A percentile compares a stretch with the other conserved stretches of the same genome.
Conservation (phyloP, 1,140 invertebrate species). For the Eciton burchellii region DNA sequence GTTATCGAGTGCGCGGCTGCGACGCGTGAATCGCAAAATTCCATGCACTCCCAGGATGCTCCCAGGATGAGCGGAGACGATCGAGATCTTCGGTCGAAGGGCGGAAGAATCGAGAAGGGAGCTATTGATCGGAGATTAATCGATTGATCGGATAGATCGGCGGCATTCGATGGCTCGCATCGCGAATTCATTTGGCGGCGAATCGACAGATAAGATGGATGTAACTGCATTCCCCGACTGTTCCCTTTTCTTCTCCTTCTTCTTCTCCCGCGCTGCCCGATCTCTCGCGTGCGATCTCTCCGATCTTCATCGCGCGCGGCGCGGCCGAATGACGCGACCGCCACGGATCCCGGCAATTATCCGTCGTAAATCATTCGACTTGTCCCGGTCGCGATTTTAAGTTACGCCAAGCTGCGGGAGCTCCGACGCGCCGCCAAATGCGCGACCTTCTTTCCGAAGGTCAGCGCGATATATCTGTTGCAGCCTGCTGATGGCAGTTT, state of each 20-base stretch:
- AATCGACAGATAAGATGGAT: conserved; percentile 66
- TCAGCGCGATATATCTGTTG: conserved; percentile 25
- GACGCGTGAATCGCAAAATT: conserved; percentile 56
- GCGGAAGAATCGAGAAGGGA: background rate
- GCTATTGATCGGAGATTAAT: conserved; percentile 66
- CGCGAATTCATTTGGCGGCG: conserved; percentile 62
- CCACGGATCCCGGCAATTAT: conserved; percentile 17
- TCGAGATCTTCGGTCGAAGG: conserved; percentile 21
- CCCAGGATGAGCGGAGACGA: too few species aligned
- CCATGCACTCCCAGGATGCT: background rate
- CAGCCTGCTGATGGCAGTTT: background rate
- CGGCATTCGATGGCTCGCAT: background rate
- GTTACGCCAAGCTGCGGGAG: background rate
- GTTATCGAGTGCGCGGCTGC: conserved; percentile 36
- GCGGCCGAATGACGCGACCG: background rate
- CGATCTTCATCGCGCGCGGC: conserved; percentile 9
- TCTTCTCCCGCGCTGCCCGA: background rate
- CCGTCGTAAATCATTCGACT: background rate
- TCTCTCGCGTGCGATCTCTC: conserved; percentile 20
- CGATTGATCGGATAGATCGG: conserved; percentile 41
- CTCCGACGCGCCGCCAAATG: conserved; percentile 17
- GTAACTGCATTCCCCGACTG: conserved; percentile 31
- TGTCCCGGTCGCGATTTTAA: background rate
- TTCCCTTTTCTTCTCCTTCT: background rate
- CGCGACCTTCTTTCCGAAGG: background rate